Evolutionary conservation across 2,888 invertebrate genomes (phyloP), one percentile per base, ranked within the genome.

Genomic region (Drosophila vallismaia): DNA sequence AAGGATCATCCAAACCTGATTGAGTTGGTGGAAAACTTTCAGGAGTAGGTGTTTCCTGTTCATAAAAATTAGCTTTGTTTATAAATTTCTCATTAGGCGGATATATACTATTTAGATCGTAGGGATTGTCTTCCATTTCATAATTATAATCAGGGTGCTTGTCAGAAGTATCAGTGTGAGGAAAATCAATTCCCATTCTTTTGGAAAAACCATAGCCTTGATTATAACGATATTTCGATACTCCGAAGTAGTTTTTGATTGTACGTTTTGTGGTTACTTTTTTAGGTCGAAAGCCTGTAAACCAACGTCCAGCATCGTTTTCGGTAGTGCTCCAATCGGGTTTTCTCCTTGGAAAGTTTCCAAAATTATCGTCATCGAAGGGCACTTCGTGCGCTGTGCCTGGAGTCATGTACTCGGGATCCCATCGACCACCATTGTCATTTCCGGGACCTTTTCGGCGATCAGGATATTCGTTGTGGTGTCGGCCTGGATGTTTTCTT

Each of bases 321-420:
- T 5, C 36, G 2, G 36, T 0, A 6, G n/a, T 2, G 4, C n/a
- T 36, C n/a, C n/a, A 12, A n/a, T 12, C 36, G n/a, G 36, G 36
- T 6, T 9, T 42, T 14, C 8, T n/a, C 4, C 40, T 14, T 42
- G 40, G 40, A 19, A 14, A 19, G 19, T 19, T 38, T 4, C 12
- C 10, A 3, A 33, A 33, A 8, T 33, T 4, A n/a, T 12, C 5
- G 6, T 38, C 40, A n/a, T 14, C 19, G 19, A 42, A 42, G 40
- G 40, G 40, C 12, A 19, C 19, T 8, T 12, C 40, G 14, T 2
- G 14, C 5, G 7, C 9, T 7, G 19, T 42, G 9, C 40, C 40
- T 19, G 40, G 40, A 14, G 40, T 42, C 40, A 42, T 14, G 40
- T 42, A 14, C 40, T 42, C 40, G 1, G 40, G 40, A 42, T 42